Evolutionary conservation across 2,888 invertebrate species (phyloP), one percentile per base, ranked within the genome.

Genomic region (Philopedon plagiatum): DNA sequence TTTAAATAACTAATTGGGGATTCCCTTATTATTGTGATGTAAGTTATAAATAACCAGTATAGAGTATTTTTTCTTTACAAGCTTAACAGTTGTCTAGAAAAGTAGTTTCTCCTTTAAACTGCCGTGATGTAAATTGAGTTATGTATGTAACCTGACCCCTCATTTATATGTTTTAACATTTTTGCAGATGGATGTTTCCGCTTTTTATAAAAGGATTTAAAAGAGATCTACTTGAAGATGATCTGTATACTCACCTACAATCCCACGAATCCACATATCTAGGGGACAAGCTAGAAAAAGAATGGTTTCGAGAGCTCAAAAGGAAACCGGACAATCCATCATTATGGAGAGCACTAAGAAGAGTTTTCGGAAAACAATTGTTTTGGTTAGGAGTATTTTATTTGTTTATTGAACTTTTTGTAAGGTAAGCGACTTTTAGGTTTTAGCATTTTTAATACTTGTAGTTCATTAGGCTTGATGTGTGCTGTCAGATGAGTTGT

Each of bases 151-250:
- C n/a, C 11, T 7, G 11, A 39, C 15, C 11, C 18, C 5, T 18
- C 13, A 34, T 65, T 41, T 92, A 2, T 82, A 85, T 68, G n/a
- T n/a, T n/a, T n/a, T n/a, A n/a, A n/a, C n/a, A n/a, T n/a, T n/a
- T n/a, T n/a, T n/a, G n/a, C 76, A 88, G 88, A 79, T 89, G 88
- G 88, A 81, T 87, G 2, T 80, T 87, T 37, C 86, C 86, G 1
- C 79, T 87, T 26, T 87, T 89, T 76, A 76, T 80, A 26, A 85
- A 85, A 77, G 89, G 89, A 1, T 80, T 81, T 41, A 86, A 81
- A 74, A 83, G 83, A 57, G 87, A 88, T 67, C 78, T 89, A 46
- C 84, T 83, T 51, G 85, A 87, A 62, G 82, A 85, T 41, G 89
- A 89, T 79, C 80, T 89, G 18, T 87, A 85, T 75, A 83, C 84